These are phyloP conservation scores for Apocheima hispidaria DNA, from an alignment of 2,888 invertebrate genomes.

Conservation along the genomic window DNA sequence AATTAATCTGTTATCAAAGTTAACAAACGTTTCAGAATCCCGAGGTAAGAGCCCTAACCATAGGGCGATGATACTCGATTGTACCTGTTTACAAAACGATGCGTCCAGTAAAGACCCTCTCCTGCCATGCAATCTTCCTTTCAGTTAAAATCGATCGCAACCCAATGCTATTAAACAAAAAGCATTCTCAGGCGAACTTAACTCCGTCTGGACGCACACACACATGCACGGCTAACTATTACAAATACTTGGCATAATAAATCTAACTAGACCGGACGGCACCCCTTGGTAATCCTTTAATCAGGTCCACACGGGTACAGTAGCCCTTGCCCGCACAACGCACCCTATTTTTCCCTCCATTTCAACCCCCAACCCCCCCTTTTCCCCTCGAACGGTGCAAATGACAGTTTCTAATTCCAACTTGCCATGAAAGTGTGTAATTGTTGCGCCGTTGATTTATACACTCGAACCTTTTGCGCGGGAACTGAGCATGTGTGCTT, in stretches of 20 bases:
- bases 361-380: conserved; percentile 49
- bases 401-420: conserved; percentile 87
- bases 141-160: conserved; percentile 36
- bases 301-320: conserved; percentile 73
- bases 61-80: not conserved
- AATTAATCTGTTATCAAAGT: too few species aligned
- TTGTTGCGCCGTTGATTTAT: conserved; percentile 86
- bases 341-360: conserved; percentile 82
- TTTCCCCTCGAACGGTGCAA: conserved; percentile 83
- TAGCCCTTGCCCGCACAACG: conserved; percentile 76
- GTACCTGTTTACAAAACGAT: not conserved
- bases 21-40: too few species aligned
- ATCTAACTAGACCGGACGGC: conserved; percentile 84
- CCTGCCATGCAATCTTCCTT: conserved; percentile 42
- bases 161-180: conserved; percentile 35
- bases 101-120: conserved; percentile 11
- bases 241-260: conserved; percentile 84
- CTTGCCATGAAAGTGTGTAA: conserved; percentile 87
- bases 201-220: conserved; percentile 29
- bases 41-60: not conserved
- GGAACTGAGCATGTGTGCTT: conserved; percentile 68
- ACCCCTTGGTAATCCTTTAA: conserved; percentile 84
- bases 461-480: conserved; percentile 77
- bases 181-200: conserved; percentile 31
- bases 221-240: conserved; percentile 63